phyloP scores from a whole-genome alignment of 2,888 invertebrate genomes.

The Tetanocera ferruginea region DNA sequence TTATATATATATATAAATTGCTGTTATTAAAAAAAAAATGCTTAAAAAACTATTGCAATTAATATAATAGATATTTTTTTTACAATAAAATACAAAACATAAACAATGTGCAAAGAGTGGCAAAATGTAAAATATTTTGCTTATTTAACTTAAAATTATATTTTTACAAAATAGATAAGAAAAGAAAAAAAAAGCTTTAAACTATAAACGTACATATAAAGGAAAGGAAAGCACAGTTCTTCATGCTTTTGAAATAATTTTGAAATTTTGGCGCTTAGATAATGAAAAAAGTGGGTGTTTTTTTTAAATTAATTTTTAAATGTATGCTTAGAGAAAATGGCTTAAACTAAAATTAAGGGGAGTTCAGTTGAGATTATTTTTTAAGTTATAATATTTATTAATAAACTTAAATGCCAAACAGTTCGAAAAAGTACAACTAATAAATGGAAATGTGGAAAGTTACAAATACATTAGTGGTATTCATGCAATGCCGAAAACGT shows the following conservation, averaged over 20 bases:
- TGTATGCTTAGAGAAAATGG: not conserved
- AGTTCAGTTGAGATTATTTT: constrained; percentile 10
- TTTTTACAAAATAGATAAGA: not conserved
- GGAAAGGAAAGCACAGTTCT: not conserved
- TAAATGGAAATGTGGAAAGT: constrained; percentile 14
- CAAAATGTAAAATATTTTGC: constrained; percentile 14
- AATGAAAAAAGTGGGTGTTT: too few species aligned
- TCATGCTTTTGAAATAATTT: not conserved
- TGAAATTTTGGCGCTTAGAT: too few species aligned
- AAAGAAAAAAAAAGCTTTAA: not conserved
- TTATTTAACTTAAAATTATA: constrained; percentile 10
- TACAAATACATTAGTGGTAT: not conserved
- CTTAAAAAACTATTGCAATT: constrained; percentile 18
- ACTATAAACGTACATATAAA: constrained; percentile 1
- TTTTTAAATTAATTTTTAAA: too few species aligned
- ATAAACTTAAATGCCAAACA: constrained; percentile 1
- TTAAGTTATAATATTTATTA: not conserved
- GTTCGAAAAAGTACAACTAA: not conserved
- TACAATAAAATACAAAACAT: not conserved
- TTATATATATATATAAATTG: not conserved
- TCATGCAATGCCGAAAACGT: too few species aligned
- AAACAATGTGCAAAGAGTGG: constrained; percentile 18
- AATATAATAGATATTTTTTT: not conserved
- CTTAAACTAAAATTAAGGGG: not conserved
- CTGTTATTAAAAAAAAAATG: not conserved